Conservation (phyloP, 1,140 invertebrate species). For the Yoshiicerus persimilis region DNA sequence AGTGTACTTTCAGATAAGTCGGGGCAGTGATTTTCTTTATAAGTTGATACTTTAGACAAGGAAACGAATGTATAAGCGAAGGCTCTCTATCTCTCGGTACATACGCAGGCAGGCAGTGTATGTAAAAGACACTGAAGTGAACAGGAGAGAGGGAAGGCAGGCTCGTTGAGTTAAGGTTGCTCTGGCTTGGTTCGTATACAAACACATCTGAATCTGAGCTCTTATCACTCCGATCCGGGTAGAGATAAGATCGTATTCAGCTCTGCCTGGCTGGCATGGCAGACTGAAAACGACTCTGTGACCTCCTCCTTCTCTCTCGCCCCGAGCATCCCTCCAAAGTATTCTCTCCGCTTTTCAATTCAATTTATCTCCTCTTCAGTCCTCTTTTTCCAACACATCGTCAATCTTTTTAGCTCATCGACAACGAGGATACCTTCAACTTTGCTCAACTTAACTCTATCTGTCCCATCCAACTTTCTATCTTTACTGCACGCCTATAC, state of each 20-base stretch:
- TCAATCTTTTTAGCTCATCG: slow-evolving; percentile 46
- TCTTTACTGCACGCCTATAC: neutral
- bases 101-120: no score
- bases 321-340: slow-evolving; percentile 29
- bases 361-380: slow-evolving; percentile 47
- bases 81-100: neutral
- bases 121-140: neutral
- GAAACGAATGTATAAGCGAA: neutral
- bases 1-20: slow-evolving; percentile 2
- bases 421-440: slow-evolving; percentile 31
- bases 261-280: slow-evolving; percentile 10
- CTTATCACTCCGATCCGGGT: slow-evolving; percentile 43
- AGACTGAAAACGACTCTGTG: slow-evolving; percentile 40
- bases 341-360: slow-evolving; percentile 41
- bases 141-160: neutral
- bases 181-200: neutral
- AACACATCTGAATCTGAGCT: slow-evolving; percentile 34
- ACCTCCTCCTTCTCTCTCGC: slow-evolving; percentile 39
- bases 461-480: slow-evolving; percentile 10
- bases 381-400: slow-evolving; percentile 45
- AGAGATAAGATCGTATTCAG: slow-evolving; percentile 39
- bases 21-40: neutral
- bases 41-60: neutral
- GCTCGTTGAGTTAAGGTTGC: neutral
- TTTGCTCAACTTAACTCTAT: slow-evolving; percentile 14